These are phyloP conservation scores for Balaenoptera acutorostrata DNA, from an alignment of 2,113 vertebrate species.

Conservation along the genomic window DNA sequence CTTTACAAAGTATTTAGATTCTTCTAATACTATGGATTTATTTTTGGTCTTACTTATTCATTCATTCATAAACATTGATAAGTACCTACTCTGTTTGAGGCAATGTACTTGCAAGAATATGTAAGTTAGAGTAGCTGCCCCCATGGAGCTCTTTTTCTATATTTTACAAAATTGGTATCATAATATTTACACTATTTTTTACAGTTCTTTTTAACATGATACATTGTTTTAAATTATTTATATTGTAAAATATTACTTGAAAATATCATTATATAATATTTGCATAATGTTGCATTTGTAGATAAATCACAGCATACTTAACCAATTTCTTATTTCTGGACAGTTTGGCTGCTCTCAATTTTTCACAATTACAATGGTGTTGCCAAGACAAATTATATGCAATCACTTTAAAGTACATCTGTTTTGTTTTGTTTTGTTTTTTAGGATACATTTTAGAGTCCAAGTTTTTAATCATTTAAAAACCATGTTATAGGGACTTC, in stretches of 20 bases:
- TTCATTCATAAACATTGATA: not conserved
- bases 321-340: not conserved
- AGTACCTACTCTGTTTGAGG: not conserved
- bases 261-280: not conserved
- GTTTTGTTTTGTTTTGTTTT: not conserved
- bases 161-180: not conserved
- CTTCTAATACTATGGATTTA: not conserved
- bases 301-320: not conserved
- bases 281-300: not conserved
- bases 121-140: not conserved
- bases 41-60: not conserved
- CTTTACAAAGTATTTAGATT: not conserved
- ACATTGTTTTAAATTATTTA: not conserved
- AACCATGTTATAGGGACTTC: not conserved
- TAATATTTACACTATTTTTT: not conserved
- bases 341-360: not conserved
- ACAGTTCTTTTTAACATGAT: not conserved
- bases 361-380: not conserved
- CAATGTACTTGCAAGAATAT: not conserved
- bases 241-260: not conserved
- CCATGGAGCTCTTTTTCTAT: not conserved
- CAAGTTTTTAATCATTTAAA: not conserved
- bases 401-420: not conserved
- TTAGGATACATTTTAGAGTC: not conserved
- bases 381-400: not conserved